A percentile compares a stretch with the other conserved stretches of the same genome.
Conservation (phyloP, 1,140 invertebrate species). For the Episyrphus balteatus region DNA sequence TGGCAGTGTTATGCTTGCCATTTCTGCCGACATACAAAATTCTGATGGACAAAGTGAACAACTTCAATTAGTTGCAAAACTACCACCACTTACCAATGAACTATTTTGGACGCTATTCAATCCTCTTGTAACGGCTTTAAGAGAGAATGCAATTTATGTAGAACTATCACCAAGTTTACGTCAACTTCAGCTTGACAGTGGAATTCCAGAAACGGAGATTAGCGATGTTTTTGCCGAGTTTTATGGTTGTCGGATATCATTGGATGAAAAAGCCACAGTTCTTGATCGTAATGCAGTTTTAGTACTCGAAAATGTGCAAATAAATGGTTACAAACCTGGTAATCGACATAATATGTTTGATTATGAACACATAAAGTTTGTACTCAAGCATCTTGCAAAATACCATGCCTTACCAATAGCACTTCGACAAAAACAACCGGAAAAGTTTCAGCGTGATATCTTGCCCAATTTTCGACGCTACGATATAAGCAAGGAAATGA, state of each 20-base stretch:
- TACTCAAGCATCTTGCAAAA: constrained; percentile 40
- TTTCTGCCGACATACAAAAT: constrained; percentile 24
- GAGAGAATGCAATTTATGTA: constrained; percentile 46
- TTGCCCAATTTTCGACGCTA: constrained; percentile 31
- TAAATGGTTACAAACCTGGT: constrained; percentile 37
- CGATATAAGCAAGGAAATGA: constrained; percentile 19
- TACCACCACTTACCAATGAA: constrained; percentile 45
- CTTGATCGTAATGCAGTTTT: constrained; percentile 46
- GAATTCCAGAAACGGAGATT: constrained; percentile 29
- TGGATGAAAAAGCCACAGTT: constrained; percentile 27
- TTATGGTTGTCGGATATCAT: constrained; percentile 41
- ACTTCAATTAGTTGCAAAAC: constrained; percentile 43
- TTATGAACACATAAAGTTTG: constrained; percentile 37
- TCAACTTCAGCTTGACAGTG: constrained; percentile 39
- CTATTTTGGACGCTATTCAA: constrained; percentile 45
- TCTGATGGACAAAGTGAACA: constrained; percentile 21
- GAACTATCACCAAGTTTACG: constrained; percentile 39
- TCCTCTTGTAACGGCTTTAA: constrained; percentile 45
- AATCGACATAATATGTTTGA: constrained; percentile 42
- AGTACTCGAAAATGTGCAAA: constrained; percentile 46
- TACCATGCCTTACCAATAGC: constrained; percentile 49
- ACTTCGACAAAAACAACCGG: constrained; percentile 39
- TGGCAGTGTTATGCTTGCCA: constrained; percentile 42
- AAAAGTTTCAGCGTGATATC: constrained; percentile 39
- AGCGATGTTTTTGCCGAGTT: constrained; percentile 42